A percentile compares a stretch with the other conserved stretches of the same genome.
Evolutionary conservation across 2,888 invertebrate species (phyloP).

Genomic region (Cosmorhoe ocellata): DNA sequence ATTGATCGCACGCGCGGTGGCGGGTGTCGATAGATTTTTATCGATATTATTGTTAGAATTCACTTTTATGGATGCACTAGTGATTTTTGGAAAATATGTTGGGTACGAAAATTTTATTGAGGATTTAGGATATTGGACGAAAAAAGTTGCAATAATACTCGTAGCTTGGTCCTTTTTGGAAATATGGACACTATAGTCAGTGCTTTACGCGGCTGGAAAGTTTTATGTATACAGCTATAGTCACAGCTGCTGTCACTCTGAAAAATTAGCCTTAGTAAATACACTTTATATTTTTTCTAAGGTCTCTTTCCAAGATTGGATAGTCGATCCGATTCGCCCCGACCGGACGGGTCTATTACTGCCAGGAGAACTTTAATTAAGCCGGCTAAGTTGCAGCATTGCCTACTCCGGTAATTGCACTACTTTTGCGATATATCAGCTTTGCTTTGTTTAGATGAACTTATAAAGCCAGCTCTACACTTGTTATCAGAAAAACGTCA

Average conservation of each 20-base stretch:
- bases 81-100: constrained; percentile 12
- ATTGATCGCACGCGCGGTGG: constrained; percentile 23
- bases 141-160: background rate
- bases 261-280: no score
- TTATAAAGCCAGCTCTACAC: background rate
- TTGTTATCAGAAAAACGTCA: no score
- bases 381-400: constrained; percentile 15
- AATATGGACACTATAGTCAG: no score
- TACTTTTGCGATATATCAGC: constrained; percentile 11
- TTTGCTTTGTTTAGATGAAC: constrained; percentile 12
- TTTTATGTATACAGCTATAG: no score
- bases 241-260: no score
- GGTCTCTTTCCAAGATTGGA: constrained; percentile 6
- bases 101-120: constrained; percentile 10
- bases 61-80: constrained; percentile 19
- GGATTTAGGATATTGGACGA: background rate
- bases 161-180: no score
- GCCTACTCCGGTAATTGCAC: constrained; percentile 9
- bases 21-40: constrained; percentile 30
- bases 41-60: constrained; percentile 27
- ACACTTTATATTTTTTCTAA: no score
- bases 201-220: no score
- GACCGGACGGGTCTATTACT: constrained; percentile 1
- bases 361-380: constrained; percentile 19
- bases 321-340: constrained; percentile 4